A percentile compares a stretch with the other conserved stretches of the same genome.
Conservation (phyloP, 1,140 invertebrate species). For the Mactra quadrangularis region DNA sequence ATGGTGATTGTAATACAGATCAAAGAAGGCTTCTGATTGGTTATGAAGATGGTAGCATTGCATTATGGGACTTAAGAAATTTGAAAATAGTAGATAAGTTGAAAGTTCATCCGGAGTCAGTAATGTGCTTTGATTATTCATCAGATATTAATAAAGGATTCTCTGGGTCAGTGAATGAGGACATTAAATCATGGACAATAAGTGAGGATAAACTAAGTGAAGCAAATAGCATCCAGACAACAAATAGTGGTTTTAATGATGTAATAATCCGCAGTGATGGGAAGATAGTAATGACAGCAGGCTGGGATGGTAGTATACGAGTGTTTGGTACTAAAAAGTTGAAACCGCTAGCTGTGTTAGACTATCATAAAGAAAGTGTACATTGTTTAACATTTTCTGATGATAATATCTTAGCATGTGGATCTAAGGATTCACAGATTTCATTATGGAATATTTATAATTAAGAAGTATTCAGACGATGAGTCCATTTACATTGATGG, state of each 20-base stretch:
- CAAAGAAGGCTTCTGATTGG: constrained; percentile 66
- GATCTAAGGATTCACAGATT: constrained; percentile 75
- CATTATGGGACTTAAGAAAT: constrained; percentile 72
- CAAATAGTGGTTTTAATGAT: constrained; percentile 80
- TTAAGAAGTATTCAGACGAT: constrained; percentile 39
- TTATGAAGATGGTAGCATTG: constrained; percentile 75
- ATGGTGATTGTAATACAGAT: background rate
- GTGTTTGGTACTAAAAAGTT: constrained; percentile 92
- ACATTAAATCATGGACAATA: constrained; percentile 62
- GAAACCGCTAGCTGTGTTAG: constrained; percentile 89
- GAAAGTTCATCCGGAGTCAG: constrained; percentile 63
- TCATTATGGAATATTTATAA: constrained; percentile 77
- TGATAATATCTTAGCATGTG: constrained; percentile 73
- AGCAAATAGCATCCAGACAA: constrained; percentile 37
- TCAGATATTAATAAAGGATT: constrained; percentile 56
- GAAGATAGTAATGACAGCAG: constrained; percentile 90
- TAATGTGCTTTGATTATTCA: constrained; percentile 74
- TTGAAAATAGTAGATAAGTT: constrained; percentile 49
- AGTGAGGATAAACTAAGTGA: constrained; percentile 39
- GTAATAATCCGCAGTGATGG: constrained; percentile 89
- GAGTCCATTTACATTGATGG: no score
- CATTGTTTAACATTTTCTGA: constrained; percentile 71
- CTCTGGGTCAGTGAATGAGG: constrained; percentile 67
- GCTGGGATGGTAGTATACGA: constrained; percentile 90
- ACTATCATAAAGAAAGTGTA: constrained; percentile 80